Percentiles rank a stretch among this genome's conserved stretches.
Evolutionary conservation across 2,888 invertebrate species (phyloP).

Genomic region (Beris chalybata): DNA sequence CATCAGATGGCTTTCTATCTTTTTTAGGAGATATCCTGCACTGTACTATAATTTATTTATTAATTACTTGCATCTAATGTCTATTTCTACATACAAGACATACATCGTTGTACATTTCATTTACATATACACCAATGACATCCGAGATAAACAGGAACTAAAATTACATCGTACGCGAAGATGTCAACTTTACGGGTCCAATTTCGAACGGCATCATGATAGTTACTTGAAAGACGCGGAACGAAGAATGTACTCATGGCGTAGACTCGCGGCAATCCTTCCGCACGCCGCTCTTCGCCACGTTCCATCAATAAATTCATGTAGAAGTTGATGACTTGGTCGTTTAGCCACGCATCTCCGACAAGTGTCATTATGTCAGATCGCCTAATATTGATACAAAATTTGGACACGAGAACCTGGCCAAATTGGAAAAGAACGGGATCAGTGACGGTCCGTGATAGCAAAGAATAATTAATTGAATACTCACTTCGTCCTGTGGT

Average conservation of each 20-base stretch:
- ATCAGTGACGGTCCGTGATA: no score
- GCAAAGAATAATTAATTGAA: constrained; percentile 42
- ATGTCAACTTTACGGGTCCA: constrained; percentile 88
- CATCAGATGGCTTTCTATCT: no score
- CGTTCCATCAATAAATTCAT: constrained; percentile 89
- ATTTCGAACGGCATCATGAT: constrained; percentile 77
- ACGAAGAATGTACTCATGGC: constrained; percentile 97
- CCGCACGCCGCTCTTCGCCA: constrained; percentile 60
- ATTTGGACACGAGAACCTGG: constrained; percentile 55
- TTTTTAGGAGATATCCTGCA: no score
- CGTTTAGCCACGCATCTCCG: constrained; percentile 92
- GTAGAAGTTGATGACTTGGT: constrained; percentile 95
- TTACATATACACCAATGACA: no score
- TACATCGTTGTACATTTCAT: no score
- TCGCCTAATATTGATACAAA: constrained; percentile 67
- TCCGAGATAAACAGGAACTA: constrained; percentile 91
- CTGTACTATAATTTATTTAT: no score
- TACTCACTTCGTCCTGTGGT: constrained; percentile 67
- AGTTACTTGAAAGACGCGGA: constrained; percentile 76
- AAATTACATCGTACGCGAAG: constrained; percentile 80
- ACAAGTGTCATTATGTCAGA: constrained; percentile 80
- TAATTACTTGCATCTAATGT: no score
- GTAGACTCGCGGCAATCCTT: constrained; percentile 72
- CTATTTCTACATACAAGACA: no score
- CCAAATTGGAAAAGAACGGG: constrained; percentile 14